Conservation (phyloP, 2,113 vertebrate genomes). For the Calyptomena viridis region DNA sequence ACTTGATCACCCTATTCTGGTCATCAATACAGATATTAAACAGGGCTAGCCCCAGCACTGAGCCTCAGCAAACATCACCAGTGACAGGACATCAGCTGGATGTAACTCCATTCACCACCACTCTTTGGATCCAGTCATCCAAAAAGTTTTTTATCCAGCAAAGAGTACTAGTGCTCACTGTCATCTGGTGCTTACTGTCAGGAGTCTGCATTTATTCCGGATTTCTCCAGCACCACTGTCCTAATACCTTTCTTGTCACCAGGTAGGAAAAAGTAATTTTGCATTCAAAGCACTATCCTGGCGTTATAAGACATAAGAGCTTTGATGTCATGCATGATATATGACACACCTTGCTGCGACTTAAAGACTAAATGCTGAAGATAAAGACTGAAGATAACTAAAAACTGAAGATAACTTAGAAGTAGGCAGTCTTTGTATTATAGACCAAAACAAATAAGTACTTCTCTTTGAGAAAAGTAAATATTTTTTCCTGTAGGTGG, state of each 20-base stretch:
- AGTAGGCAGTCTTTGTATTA: not conserved
- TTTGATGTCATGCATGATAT: not conserved
- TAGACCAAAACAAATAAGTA: not conserved
- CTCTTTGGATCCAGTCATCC: not conserved
- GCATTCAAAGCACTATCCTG: not conserved
- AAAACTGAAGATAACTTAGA: not conserved
- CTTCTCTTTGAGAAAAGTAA: not conserved
- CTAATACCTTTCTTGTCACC: not conserved
- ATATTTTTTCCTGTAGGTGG: not conserved
- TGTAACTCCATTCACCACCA: not conserved
- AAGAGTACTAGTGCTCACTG: not conserved
- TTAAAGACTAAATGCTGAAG: not conserved
- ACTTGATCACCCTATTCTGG: not conserved
- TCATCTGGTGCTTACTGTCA: not conserved
- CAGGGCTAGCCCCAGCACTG: not conserved
- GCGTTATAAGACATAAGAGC: not conserved
- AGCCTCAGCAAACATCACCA: accelerated
- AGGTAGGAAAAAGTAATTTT: not conserved
- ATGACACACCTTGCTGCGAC: not conserved
- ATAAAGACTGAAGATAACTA: not conserved
- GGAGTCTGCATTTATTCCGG: not conserved
- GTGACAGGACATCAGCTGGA: not conserved
- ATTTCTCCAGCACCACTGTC: not conserved
- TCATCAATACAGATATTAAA: not conserved
- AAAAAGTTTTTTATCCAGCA: not conserved